phyloP scores from a whole-genome alignment of 1,140 invertebrate species.

The Drosophila erecta region DNA sequence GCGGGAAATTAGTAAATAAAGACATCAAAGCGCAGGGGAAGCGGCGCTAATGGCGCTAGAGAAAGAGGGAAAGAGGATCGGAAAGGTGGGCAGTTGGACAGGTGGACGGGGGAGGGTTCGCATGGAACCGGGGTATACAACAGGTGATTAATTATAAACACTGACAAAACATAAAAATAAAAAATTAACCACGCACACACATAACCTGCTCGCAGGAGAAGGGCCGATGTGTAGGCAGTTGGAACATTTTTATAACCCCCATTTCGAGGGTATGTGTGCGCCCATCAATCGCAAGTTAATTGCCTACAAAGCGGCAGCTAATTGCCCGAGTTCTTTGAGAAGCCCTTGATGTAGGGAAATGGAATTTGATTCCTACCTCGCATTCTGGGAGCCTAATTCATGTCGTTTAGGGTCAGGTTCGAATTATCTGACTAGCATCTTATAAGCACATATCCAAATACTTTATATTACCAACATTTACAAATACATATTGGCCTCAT shows the following conservation, averaged over 20 bases:
- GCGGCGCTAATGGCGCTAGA: constrained; percentile 78
- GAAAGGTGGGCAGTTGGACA: not conserved
- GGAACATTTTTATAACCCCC: constrained; percentile 69
- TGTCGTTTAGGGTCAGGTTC: too few species aligned
- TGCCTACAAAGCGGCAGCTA: constrained; percentile 79
- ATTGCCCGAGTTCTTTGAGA: constrained; percentile 60
- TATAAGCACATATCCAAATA: too few species aligned
- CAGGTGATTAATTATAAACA: constrained; percentile 82
- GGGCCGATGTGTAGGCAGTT: constrained; percentile 48
- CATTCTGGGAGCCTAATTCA: not conserved
- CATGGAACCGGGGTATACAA: constrained; percentile 53
- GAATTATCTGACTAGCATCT: not conserved
- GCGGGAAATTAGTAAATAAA: constrained; percentile 83
- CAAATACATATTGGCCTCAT: too few species aligned
- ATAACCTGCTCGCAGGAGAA: constrained; percentile 21
- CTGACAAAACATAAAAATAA: constrained; percentile 82
- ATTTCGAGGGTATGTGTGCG: constrained; percentile 40
- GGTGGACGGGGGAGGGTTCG: not conserved
- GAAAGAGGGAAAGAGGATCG: not conserved
- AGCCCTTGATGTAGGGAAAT: constrained; percentile 37
- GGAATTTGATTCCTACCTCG: not conserved
- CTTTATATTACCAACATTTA: too few species aligned
- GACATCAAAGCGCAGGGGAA: constrained; percentile 75
- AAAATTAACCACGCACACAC: constrained; percentile 74
- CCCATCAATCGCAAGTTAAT: constrained; percentile 79